Evolutionary conservation across 35 echinoderm and acorn worm genomes (phyloP), one percentile per base, ranked within the genome.

Genomic region (Amphiura filiformis): DNA sequence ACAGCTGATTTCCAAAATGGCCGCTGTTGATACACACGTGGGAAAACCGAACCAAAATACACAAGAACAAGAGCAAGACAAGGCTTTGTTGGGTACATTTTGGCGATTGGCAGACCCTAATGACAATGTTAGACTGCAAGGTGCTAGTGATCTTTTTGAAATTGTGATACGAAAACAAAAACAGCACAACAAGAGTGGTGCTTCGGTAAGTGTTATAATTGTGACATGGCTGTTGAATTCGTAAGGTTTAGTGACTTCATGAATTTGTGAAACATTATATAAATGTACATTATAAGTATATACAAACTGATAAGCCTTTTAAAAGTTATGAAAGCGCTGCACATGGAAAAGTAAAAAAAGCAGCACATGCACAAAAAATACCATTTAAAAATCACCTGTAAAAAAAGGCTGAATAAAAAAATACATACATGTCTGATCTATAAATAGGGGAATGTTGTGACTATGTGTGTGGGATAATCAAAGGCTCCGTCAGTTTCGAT

Each of bases 81-180:
- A 89, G 20, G 47, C 90, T 33, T 82, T 97, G 38, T 39, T 97
- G 61, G 81, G 89, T 38, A 97, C 91, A 39, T 97, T 97, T 82
- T 97, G 95, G 95, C 41, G 77, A 79, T 57, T 97, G 15, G 95
- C 95, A 56, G 95, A 87, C 31, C 57, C 92, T 38, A 80, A 47
- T 33, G 85, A 89, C 38, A 86, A 89, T 35, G 83, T 91, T 57
- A 85, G 92, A 49, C 38, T 97, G 12, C 65, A 81, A 84, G 95
- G 91, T 34, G 95, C 91, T 32, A 77, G 36, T 30, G 79, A 64
- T 79, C 82, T 97, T 32, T 40, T 97, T 2, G 44, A 85, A 36
- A 86, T 97, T 34, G n/a, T 97, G 40, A 83, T 85, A 23, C 38
- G 65, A 32, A 91, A 94, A 84, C 95, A 97, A 77, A 87, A 56